Evolutionary conservation across 2,113 vertebrate species (phyloP).

Genomic region (Harpagus bidentatus): DNA sequence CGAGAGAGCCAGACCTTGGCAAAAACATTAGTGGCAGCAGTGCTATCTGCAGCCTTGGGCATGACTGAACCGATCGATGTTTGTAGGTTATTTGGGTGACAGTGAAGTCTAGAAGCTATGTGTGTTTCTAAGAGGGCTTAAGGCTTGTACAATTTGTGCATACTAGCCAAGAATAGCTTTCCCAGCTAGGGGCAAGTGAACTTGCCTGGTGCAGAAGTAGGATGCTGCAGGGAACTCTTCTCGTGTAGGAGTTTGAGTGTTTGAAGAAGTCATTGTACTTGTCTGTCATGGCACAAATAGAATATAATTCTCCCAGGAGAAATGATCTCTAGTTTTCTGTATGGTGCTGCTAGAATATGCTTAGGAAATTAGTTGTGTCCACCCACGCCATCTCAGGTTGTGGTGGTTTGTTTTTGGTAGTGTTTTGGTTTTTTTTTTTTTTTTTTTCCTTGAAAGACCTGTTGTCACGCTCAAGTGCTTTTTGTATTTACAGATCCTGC

Average conservation of each 20-base stretch:
- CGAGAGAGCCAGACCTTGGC: neutral
- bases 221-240: neutral
- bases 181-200: neutral
- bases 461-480: neutral
- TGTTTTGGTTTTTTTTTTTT: neutral
- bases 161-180: neutral
- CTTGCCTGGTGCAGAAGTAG: neutral
- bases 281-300: neutral
- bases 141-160: neutral
- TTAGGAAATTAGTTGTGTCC: neutral
- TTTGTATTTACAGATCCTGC: neutral
- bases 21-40: neutral
- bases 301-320: neutral
- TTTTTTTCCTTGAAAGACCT: neutral
- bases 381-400: neutral
- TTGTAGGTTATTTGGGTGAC: neutral
- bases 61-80: accelerated
- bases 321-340: neutral
- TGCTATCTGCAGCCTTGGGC: neutral
- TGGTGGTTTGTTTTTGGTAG: neutral
- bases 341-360: neutral
- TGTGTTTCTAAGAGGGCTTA: neutral
- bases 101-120: neutral
- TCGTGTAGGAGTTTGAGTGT: neutral
- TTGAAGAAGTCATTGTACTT: neutral